Base-by-base conservation (phyloP, 2,888 invertebrate species). In the Eupithecia exiguata region DNA sequence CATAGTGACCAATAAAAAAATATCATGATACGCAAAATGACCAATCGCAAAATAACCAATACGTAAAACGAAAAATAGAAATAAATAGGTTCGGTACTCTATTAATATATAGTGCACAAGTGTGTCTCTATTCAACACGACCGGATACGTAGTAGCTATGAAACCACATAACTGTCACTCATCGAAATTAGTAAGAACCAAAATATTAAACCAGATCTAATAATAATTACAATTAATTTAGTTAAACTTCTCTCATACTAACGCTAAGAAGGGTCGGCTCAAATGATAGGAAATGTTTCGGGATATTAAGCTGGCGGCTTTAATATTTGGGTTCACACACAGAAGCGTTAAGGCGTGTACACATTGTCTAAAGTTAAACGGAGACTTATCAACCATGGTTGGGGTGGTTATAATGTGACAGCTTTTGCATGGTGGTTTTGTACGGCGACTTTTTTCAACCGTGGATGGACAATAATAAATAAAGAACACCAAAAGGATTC, bases 221-320 rank as follows among this genome's bases (percentile, higher is more conserved):
- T 80, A 81, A 76, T 83, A 81, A 86, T 84, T 81, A 84, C 81
- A 86, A 86, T 86, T 86, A 80, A 84, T 86, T 84, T 84, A 86
- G 87, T 87, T 86, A 86, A 85, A 87, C 81, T 81, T 78, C 72
- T 75, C 74, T 77, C 75, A 74, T 75, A 74, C 77, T 78, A 75
- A 77, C 78, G 78, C 76, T 77, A 81, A 81, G 81, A 74, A 84
- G 86, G 85, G 87, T 82, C 78, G 83, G 80, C 74, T 72, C 80
- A 82, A 83, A 86, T 82, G 83, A 84, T 86, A 86, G 83, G 85
- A 82, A 84, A 84, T 85, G 84, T 85, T 85, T 80, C 77, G 77
- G 83, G 84, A 84, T 86, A 86, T 86, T 84, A 84, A 83, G 81
- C 80, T 79, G 70, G 46, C 71, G 73, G 71, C 71, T 73, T 77